Conservation (phyloP, 2,888 invertebrate genomes). For the Malacosoma neustria region DNA sequence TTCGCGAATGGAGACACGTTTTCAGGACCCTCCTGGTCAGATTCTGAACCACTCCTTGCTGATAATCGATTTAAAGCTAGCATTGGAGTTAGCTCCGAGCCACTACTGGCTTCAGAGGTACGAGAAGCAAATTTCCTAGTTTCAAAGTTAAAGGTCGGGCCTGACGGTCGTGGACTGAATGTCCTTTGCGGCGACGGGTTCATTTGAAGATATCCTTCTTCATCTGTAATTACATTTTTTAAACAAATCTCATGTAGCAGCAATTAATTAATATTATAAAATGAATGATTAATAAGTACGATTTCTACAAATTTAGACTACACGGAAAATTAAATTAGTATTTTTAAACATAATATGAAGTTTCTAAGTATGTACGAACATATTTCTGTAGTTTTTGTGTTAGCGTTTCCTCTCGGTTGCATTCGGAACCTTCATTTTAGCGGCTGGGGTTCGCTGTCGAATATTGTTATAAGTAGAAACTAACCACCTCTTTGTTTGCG, state of each 20-base stretch:
- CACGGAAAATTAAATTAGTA: no score
- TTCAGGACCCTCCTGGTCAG: constrained; percentile 46
- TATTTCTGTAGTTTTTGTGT: no score
- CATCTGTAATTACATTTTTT: constrained; percentile 35
- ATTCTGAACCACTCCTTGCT: constrained; percentile 52
- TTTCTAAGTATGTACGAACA: no score
- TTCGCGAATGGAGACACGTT: constrained; percentile 37
- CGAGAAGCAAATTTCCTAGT: constrained; percentile 39
- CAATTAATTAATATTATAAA: no score
- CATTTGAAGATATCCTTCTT: constrained; percentile 78
- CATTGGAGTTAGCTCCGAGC: constrained; percentile 72
- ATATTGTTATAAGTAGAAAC: no score
- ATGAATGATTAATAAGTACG: no score
- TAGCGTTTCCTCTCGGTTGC: no score
- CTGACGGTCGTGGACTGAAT: constrained; percentile 71
- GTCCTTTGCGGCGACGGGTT: constrained; percentile 61
- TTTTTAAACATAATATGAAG: no score
- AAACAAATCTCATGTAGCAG: neutral
- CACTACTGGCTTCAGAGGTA: constrained; percentile 34
- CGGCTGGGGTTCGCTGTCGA: no score
- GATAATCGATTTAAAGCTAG: constrained; percentile 55
- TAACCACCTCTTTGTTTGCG: no score
- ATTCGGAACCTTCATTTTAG: no score
- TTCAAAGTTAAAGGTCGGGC: constrained; percentile 70
- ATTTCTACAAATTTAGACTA: no score